phyloP scores from a whole-genome alignment of 37 sponge, comb jelly and placozoan genomes.

The Theonella swinhoei region DNA sequence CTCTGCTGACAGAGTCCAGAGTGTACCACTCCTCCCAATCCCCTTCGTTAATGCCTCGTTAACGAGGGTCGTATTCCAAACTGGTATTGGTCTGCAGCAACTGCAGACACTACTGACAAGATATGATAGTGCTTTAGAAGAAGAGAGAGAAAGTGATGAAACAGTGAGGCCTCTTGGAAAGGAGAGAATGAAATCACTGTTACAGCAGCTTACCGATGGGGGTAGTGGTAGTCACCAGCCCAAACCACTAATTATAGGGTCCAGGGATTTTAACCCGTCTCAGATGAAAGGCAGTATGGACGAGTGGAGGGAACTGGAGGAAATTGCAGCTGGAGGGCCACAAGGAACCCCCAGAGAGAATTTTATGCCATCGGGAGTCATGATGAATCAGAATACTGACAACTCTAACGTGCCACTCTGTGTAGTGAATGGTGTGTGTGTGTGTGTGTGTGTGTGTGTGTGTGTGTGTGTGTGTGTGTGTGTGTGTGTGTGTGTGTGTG shows the following conservation, averaged over 20 bases:
- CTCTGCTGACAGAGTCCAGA: not conserved
- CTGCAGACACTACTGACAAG: not conserved
- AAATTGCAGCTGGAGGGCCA: slow-evolving; percentile 14
- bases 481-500: slow-evolving; percentile 12
- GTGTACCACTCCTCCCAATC: slow-evolving; percentile 48
- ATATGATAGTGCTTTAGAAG: not conserved
- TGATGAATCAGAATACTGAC: slow-evolving; percentile 40
- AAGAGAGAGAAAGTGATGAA: not conserved
- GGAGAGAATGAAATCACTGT: not conserved
- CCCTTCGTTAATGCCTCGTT: slow-evolving; percentile 36
- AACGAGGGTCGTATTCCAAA: slow-evolving; percentile 39
- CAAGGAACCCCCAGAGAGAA: slow-evolving; percentile 5
- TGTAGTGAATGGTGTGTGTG: slow-evolving; percentile 60
- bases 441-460: slow-evolving; percentile 1
- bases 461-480: slow-evolving; percentile 29
- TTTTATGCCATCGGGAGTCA: slow-evolving; percentile 27
- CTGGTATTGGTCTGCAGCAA: not conserved
- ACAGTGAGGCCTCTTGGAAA: not conserved
- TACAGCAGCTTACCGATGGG: not conserved
- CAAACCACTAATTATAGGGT: slow-evolving; percentile 29
- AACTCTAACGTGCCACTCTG: slow-evolving; percentile 51
- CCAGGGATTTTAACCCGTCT: slow-evolving; percentile 22
- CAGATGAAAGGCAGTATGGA: not conserved
- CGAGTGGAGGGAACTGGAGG: slow-evolving; percentile 40
- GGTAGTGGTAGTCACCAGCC: not conserved